phyloP scores from a whole-genome alignment of 2,888 invertebrate genomes.

The Pachymerium ferrugineum region DNA sequence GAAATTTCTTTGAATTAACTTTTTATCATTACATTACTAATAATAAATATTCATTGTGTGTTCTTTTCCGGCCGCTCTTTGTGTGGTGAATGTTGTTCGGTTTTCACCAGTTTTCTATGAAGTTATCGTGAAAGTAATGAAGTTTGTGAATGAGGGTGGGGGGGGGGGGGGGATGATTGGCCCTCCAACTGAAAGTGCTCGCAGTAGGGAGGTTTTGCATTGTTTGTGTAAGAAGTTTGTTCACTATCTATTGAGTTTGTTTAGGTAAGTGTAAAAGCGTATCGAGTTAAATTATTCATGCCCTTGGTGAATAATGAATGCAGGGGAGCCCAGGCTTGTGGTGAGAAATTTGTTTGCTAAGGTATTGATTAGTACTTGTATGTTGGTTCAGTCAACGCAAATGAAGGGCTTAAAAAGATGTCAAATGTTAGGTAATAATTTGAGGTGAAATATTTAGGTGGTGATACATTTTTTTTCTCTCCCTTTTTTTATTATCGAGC shows the following conservation, averaged over 20 bases:
- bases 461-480: background rate
- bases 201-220: too few relatives aligned
- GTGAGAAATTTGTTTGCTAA: conserved; percentile 5
- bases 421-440: background rate
- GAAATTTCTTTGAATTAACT: too few relatives aligned
- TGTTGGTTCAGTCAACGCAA: background rate
- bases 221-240: conserved; percentile 7
- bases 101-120: too few relatives aligned
- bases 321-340: background rate
- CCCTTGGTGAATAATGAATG: conserved; percentile 18
- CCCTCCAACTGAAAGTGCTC: too few relatives aligned
- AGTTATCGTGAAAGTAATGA: too few relatives aligned
- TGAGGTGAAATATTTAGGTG: background rate
- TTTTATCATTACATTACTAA: too few relatives aligned
- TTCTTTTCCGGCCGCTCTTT: too few relatives aligned
- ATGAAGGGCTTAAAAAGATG: background rate
- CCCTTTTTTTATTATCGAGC: background rate
- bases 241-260: conserved; percentile 1
- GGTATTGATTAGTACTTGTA: conserved; percentile 9
- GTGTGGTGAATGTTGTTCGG: too few relatives aligned
- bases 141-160: too few relatives aligned
- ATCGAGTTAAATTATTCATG: conserved; percentile 18
- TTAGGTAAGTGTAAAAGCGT: background rate
- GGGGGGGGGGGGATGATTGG: too few relatives aligned
- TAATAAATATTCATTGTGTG: too few relatives aligned